Base-by-base conservation (phyloP, 2,888 invertebrate genomes). In the Watsonalla cultraria region DNA sequence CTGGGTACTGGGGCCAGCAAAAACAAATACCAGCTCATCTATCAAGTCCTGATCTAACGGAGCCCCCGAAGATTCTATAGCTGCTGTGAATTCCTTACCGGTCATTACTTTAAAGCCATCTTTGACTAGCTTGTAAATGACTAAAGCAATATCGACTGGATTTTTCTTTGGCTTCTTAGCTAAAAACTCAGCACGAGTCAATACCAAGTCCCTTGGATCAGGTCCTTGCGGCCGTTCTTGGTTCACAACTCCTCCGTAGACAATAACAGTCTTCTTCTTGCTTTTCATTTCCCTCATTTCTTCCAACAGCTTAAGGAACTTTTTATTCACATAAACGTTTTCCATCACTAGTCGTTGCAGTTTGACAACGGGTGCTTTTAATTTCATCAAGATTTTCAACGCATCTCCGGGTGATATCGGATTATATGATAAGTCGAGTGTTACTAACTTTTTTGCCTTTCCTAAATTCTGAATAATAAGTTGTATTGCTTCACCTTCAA, bases 371-470 rank as follows among this genome's bases (percentile, higher is more conserved):
- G 46, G 15, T 1, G 50, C 51, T 56, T 68, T 74, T 57, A 84
- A 61, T 66, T 74, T 80, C 2, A 53, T 45, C 2, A 86, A 61
- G 42, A 83, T 53, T 13, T 37, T 56, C 0, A 74, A 14, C 8
- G 85, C 80, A 51, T 86, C 84, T 0, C 46, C 56, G 8, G 76
- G 68, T 2, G 72, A 66, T 62, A 86, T 48, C 0, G 85, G 85
- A 55, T 86, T 86, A 46, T 62, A 75, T 7, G 86, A 86, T 51
- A 86, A 61, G 70, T 84, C 66, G 1, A 87, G 65, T 0, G 71
- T 76, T 0, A 62, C 53, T 15, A 87, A 51, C 45, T 76, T 80
- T 52, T 76, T 75, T 0, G 85, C 72, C 51, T 65, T 74, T 0
- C 15, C 46, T 45, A 87, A 54, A 53, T 48, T 57, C 35, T 15